Evolutionary conservation across 2,888 invertebrate species (phyloP).

Genomic region (Drosophila fungiperda): DNA sequence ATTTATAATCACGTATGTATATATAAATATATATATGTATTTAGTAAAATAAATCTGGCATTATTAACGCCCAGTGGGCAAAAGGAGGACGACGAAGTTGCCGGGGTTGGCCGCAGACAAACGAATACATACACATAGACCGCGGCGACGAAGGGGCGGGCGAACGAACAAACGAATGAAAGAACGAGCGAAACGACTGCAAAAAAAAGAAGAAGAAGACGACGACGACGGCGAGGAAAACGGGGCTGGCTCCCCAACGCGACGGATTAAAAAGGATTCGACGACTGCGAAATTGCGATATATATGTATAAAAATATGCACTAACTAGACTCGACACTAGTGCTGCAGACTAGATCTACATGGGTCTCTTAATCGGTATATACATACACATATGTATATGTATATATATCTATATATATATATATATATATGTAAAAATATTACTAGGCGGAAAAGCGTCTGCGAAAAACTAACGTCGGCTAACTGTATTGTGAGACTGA

Average conservation of each 20-base stretch:
- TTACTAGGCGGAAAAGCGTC: slow-evolving; percentile 75
- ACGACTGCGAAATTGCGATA: slow-evolving; percentile 9
- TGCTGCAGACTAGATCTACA: slow-evolving; percentile 29
- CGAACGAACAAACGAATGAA: slow-evolving; percentile 3
- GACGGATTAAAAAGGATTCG: slow-evolving; percentile 19
- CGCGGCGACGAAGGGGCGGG: slow-evolving; percentile 47
- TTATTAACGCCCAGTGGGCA: slow-evolving; percentile 57
- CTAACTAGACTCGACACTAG: slow-evolving; percentile 42
- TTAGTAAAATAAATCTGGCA: slow-evolving; percentile 33
- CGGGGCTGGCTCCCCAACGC: slow-evolving; percentile 29
- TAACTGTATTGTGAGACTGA: slow-evolving; percentile 68
- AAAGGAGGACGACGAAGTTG: slow-evolving; percentile 35
- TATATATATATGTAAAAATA: slow-evolving; percentile 50
- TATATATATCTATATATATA: slow-evolving; percentile 3
- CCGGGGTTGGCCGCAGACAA: slow-evolving; percentile 72
- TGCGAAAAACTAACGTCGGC: slow-evolving; percentile 79
- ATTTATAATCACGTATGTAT: slow-evolving; percentile 42
- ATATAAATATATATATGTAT: slow-evolving; percentile 12
- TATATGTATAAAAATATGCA: slow-evolving; percentile 8
- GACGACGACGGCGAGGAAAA: slow-evolving; percentile 4
- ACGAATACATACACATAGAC: slow-evolving; percentile 71
- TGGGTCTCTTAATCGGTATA: slow-evolving; percentile 12
- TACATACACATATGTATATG: slow-evolving; percentile 3
- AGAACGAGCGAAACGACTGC: slow-evolving; percentile 33
- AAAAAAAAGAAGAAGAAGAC: slow-evolving; percentile 24